Percentiles rank a stretch among this genome's conserved stretches.
These are phyloP conservation scores for Tetraodon nigroviridis DNA, from an alignment of 2,113 vertebrate genomes.

Conservation along the genomic window DNA sequence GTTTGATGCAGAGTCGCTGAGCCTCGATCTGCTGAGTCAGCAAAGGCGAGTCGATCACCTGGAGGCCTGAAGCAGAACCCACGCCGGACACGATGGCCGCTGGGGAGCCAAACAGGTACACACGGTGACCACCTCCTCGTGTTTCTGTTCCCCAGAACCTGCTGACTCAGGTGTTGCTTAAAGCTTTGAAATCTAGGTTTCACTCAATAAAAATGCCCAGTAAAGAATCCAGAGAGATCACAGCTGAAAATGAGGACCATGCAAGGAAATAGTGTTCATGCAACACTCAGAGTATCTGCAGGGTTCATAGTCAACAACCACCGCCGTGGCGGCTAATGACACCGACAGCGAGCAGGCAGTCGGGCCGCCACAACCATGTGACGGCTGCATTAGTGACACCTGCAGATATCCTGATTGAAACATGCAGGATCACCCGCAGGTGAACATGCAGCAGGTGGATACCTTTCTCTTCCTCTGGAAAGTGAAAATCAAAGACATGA, in stretches of 20 bases:
- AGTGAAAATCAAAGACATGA: background rate
- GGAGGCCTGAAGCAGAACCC: slow-evolving; percentile 71
- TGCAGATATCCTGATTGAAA: background rate
- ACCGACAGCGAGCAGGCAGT: too few species aligned
- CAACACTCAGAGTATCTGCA: slow-evolving; percentile 3
- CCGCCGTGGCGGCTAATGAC: background rate
- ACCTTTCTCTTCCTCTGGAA: slow-evolving; percentile 86
- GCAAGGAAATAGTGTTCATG: too few species aligned
- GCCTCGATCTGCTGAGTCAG: slow-evolving; percentile 92
- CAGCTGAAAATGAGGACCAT: too few species aligned
- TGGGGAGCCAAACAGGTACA: slow-evolving; percentile 10
- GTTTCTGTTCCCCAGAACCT: too few species aligned
- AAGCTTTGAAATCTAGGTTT: too few species aligned
- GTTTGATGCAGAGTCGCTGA: slow-evolving; percentile 86
- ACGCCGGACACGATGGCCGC: slow-evolving; percentile 47
- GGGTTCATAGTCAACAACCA: background rate
- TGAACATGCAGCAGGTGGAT: slow-evolving; percentile 18
- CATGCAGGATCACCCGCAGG: slow-evolving; percentile 6
- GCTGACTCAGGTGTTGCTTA: too few species aligned
- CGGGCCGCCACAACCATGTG: too few species aligned
- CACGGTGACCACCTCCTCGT: background rate
- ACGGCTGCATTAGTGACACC: background rate
- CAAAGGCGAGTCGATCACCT: slow-evolving; percentile 90
- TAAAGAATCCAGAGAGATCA: too few species aligned
- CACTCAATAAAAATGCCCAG: too few species aligned